Base-by-base conservation (phyloP, 1,140 invertebrate genomes). In the Cydia pomonella region DNA sequence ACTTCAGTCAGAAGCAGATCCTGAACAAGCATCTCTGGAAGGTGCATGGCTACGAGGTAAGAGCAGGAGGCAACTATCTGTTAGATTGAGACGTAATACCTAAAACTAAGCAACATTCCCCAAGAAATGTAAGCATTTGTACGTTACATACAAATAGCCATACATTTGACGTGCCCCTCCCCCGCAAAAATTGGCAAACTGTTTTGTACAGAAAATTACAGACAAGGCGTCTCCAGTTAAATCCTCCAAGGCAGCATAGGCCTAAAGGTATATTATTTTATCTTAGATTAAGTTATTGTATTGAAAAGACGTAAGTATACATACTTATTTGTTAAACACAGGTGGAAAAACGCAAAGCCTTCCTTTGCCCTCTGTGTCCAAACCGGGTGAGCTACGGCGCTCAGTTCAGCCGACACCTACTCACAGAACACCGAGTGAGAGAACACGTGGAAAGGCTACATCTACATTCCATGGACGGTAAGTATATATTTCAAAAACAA, bases 1-100 rank as follows among this genome's bases (percentile, higher is more conserved):
- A 92, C 73, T 92, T 92, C 75, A 91, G 89, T 69, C 90, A 92
- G 78, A 91, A 91, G 76, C 90, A 92, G 63, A 90, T 92, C 0
- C 75, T 92, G 33, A 92, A 92, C 81, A 91, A 91, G 50, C 90
- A 92, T 72, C 71, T 92, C 64, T 88, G 86, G 87, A 92, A 92
- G 50, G 89, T 86, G 7, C 90, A 92, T 44, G 89, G 89, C 12
- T 86, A 89, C 41, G 89, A 91, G 85, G 90, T 92, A 23, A 79
- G 73, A 18, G 4, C 47, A n/a, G 47, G 47, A 18, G 16, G 47
- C n/a, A n/a, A 3, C 47, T 16, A 6, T 3, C 10, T 47, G n/a
- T n/a, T n/a, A 50, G 13, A 50, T 2, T n/a, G 13, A 50, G 47
- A 18, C n/a, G n/a, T 5, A 16, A 50, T 12, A 12, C 41, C 41